These are phyloP conservation scores for Notothenia rossii DNA, from an alignment of 2,113 vertebrate genomes.

Conservation along the genomic window DNA sequence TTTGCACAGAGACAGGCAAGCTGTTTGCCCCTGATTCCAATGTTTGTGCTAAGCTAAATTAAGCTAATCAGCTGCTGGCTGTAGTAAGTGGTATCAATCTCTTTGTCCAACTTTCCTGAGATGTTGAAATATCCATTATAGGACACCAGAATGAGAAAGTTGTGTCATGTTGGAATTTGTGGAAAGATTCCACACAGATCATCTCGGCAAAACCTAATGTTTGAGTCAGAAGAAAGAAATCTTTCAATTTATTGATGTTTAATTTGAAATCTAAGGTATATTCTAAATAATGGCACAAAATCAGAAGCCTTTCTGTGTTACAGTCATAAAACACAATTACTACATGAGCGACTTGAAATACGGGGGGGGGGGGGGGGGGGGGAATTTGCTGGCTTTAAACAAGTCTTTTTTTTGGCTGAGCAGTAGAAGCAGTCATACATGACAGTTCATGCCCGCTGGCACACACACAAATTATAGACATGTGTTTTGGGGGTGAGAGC, in stretches of 20 bases:
- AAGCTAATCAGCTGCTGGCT: background rate
- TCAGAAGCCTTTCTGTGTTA: background rate
- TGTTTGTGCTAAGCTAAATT: slow-evolving; percentile 3
- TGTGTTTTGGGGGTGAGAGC: slow-evolving; percentile 7
- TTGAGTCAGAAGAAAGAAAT: background rate
- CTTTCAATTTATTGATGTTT: background rate
- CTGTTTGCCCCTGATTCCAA: background rate
- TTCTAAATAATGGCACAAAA: background rate
- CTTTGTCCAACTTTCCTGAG: background rate
- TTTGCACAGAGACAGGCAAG: background rate
- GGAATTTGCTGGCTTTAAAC: background rate
- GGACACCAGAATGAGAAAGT: background rate
- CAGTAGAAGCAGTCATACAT: background rate
- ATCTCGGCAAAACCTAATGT: too few species aligned
- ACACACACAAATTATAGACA: background rate
- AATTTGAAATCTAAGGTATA: background rate
- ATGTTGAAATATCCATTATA: background rate
- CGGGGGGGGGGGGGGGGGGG: background rate
- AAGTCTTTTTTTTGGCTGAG: background rate
- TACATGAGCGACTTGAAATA: background rate
- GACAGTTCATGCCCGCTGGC: background rate
- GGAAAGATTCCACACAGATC: background rate
- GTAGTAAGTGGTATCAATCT: background rate
- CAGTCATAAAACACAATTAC: background rate
- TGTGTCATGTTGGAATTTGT: background rate